Evolutionary conservation across 2,888 invertebrate species (phyloP).

Genomic region (Rhingia rostrata): DNA sequence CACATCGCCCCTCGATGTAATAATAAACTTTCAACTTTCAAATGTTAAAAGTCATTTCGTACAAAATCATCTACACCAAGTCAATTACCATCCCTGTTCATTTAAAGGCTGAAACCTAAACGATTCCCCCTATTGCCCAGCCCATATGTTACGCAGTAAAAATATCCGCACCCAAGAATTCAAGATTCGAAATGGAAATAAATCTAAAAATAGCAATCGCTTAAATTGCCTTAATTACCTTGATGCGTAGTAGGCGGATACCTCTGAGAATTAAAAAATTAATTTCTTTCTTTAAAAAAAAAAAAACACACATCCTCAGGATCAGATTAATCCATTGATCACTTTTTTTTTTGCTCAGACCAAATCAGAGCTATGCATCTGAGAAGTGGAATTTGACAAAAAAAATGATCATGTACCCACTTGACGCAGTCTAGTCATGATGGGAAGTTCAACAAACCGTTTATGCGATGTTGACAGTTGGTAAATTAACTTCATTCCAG

Average conservation of each 20-base stretch:
- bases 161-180: constrained; percentile 3
- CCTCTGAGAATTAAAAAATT: background rate
- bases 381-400: background rate
- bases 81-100: constrained; percentile 21
- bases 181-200: constrained; percentile 1
- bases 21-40: constrained; percentile 15
- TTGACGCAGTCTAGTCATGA: constrained; percentile 3
- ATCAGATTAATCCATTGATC: background rate
- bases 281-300: background rate
- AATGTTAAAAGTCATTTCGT: constrained; percentile 4
- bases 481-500: constrained; percentile 33
- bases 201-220: constrained; percentile 36
- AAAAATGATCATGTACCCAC: background rate
- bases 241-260: background rate
- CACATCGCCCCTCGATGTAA: background rate
- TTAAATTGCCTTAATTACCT: constrained; percentile 35
- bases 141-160: background rate
- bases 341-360: background rate
- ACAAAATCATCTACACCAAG: background rate
- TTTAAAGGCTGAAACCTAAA: constrained; percentile 20
- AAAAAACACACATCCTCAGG: background rate
- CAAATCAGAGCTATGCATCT: background rate
- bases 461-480: constrained; percentile 22
- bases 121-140: background rate
- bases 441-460: constrained; percentile 57